phyloP scores from a whole-genome alignment of 2,888 invertebrate species.

The Xylota sylvarum region DNA sequence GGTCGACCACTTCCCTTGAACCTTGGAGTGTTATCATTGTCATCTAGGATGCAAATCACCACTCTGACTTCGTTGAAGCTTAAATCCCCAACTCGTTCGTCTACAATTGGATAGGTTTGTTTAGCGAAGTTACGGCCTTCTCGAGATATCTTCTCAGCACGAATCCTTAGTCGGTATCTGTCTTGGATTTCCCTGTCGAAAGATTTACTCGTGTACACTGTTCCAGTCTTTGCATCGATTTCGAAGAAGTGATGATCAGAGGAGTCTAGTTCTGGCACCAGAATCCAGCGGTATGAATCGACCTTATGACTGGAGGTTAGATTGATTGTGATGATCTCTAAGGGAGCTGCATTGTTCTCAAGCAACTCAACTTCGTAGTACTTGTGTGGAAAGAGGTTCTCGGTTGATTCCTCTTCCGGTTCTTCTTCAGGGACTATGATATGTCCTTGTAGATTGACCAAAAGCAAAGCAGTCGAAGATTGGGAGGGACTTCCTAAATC shows the following conservation, averaged over 20 bases:
- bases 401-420: conserved; percentile 78
- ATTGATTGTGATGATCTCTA: conserved; percentile 91
- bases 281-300: conserved; percentile 88
- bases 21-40: conserved; percentile 93
- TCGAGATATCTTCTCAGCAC: conserved; percentile 86
- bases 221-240: conserved; percentile 91
- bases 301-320: conserved; percentile 89
- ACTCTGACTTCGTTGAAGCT: conserved; percentile 92
- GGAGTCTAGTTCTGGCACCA: conserved; percentile 87
- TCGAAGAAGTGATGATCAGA: conserved; percentile 88
- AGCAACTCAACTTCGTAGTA: conserved; percentile 93
- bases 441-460: conserved; percentile 87
- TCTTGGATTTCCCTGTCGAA: conserved; percentile 91
- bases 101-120: conserved; percentile 91
- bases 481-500: conserved; percentile 94
- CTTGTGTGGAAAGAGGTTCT: conserved; percentile 87
- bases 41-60: conserved; percentile 91
- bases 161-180: conserved; percentile 86
- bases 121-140: conserved; percentile 90
- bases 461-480: conserved; percentile 91
- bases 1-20: conserved; percentile 91
- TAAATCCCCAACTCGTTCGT: conserved; percentile 90
- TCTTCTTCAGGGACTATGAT: conserved; percentile 85
- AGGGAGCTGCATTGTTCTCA: conserved; percentile 92
- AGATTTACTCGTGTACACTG: conserved; percentile 89